phyloP scores from a whole-genome alignment of 2,888 invertebrate genomes.

The Trichacis sp. region DNA sequence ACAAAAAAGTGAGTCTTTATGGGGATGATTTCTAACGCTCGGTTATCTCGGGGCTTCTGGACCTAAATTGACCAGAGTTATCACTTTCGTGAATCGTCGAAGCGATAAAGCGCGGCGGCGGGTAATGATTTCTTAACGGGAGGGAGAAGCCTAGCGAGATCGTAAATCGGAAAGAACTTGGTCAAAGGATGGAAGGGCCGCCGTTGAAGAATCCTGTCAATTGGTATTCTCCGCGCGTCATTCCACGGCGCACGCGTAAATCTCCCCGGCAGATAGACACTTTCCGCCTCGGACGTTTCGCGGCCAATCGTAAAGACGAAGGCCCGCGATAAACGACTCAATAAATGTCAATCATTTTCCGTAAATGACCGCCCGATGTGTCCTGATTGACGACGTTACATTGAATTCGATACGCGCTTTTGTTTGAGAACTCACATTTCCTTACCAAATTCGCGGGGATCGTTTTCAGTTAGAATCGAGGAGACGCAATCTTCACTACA shows the following conservation, averaged over 20 bases:
- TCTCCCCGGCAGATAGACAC: constrained; percentile 23
- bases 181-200: neutral
- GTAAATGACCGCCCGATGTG: constrained; percentile 25
- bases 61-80: too few species aligned
- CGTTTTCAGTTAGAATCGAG: too few species aligned
- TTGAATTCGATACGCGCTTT: too few species aligned
- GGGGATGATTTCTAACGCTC: too few species aligned
- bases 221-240: constrained; percentile 26
- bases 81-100: too few species aligned
- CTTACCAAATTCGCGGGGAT: too few species aligned
- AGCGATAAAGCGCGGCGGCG: neutral
- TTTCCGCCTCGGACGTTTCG: constrained; percentile 14
- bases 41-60: neutral
- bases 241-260: constrained; percentile 31
- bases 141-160: neutral
- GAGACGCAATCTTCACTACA: too few species aligned
- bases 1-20: too few species aligned
- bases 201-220: constrained; percentile 11
- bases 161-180: neutral
- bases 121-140: neutral
- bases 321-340: constrained; percentile 31
- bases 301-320: constrained; percentile 31
- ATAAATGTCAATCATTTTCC: constrained; percentile 33
- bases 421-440: too few species aligned
- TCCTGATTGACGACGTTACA: neutral